Base-by-base conservation (phyloP, 2,797 vertebrate genomes). In the Hypotaenidia philippensis region DNA sequence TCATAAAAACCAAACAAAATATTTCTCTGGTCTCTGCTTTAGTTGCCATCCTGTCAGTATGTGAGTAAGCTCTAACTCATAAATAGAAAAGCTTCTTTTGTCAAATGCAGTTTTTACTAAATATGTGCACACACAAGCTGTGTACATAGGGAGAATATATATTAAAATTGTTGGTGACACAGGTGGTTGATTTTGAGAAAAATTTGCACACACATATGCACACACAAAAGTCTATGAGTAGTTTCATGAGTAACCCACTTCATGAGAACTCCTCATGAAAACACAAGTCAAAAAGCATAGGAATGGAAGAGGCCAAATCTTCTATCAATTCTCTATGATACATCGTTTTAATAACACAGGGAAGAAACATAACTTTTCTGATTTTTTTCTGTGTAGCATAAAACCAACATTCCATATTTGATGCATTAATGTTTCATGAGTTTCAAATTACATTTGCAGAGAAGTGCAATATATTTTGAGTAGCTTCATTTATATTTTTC, bases 381-480 rank as follows among this genome's bases (percentile, higher is more conserved):
- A 9, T 72, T 89, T 92, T 91, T 87, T 92, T 74, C 84, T 83
- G 32, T 70, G 41, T 68, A 76, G 65, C 49, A 84, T 83, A 90
- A 94, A 96, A 92, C 7, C 65, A 96, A 86, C 49, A 79, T 92
- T 87, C 61, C 68, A 63, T 85, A 91, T 79, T 96, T 91, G 69
- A 95, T 41, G 36, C 78, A 94, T 96, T 95, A 96, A 96, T 87
- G n/a, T 96, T 97, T 96, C 66, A 95, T 72, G 66, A 95, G 65
- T 66, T 96, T 91, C 89, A 93, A 94, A 96, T 95, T 96, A 93
- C 88, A 93, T 92, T 96, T 96, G 71, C 53, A 95, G 78, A 53
- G 80, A 66, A 89, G 22, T 60, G 26, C 38, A 81, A 97, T 94
- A 89, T 71, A 93, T 92, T 94, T 95, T 83, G 72, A 94, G 87